phyloP scores from a whole-genome alignment of 1,140 invertebrate genomes.

The Drosophila funebris region DNA sequence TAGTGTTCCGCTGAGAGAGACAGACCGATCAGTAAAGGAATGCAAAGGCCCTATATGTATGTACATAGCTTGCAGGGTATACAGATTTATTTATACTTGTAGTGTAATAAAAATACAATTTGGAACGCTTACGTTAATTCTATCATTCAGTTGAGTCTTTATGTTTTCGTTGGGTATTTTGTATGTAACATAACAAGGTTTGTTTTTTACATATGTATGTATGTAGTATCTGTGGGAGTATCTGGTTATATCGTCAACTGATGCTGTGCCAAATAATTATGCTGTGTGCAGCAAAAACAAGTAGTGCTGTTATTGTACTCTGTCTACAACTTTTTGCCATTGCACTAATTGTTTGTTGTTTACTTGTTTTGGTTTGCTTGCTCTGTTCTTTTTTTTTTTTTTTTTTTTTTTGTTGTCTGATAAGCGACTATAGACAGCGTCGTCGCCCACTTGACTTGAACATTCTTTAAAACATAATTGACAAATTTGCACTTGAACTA shows the following conservation, averaged over 20 bases:
- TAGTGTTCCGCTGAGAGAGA: neutral
- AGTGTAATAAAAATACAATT: conserved; percentile 28
- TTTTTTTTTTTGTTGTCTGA: conserved; percentile 28
- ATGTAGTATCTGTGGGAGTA: neutral
- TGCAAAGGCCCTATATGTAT: neutral
- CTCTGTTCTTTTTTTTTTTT: neutral
- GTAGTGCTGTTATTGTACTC: conserved; percentile 6
- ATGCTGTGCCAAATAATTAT: conserved; percentile 31
- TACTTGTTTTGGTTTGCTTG: conserved; percentile 38
- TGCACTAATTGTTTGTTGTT: conserved; percentile 74
- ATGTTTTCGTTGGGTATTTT: neutral
- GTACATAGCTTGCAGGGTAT: neutral
- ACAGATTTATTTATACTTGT: neutral
- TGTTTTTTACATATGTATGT: neutral
- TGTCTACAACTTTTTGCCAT: conserved; percentile 62
- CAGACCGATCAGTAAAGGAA: neutral
- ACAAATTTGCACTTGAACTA: conserved; percentile 81
- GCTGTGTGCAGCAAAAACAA: conserved; percentile 6
- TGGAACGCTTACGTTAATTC: conserved; percentile 14
- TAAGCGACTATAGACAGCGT: conserved; percentile 41
- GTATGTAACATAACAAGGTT: neutral
- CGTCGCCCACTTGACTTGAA: conserved; percentile 56
- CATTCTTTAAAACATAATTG: conserved; percentile 60
- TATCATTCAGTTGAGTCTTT: neutral
- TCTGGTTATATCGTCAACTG: neutral